Base-by-base conservation (phyloP, 2,888 invertebrate genomes). In the Drosophila borborema region DNA sequence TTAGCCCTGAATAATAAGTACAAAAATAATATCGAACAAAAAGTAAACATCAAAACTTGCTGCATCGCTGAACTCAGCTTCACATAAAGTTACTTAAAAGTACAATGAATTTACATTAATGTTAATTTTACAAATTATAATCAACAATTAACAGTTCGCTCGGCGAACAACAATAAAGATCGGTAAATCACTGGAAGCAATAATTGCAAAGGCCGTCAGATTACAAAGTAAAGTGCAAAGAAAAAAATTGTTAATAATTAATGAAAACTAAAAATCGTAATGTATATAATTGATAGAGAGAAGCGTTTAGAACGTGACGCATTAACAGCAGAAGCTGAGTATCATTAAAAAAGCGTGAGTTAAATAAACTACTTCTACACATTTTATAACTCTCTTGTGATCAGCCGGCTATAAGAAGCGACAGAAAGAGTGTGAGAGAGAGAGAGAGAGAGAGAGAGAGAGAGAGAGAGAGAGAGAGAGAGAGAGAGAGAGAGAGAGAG, bases 91-190 rank as follows among this genome's bases (percentile, higher is more conserved):
- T 18, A 14, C 40, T 49, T 10, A 31, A 46, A 63, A 49, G 36
- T 53, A 54, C 48, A 36, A 40, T 16, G 62, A 76, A 68, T 77
- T 60, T 65, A 65, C 53, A 16, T 72, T 72, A 76, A 80, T 78
- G 48, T 65, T 76, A 60, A 77, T 72, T 81, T 81, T 72, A 61
- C 55, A 78, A 78, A 78, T 78, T 77, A 72, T 81, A 43, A 68
- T 60, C 23, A 60, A 48, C 81, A 77, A 81, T 78, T 77, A 77
- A 53, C 74, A 74, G 16, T 7, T 16, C 14, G 64, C 56, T 63
- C 63, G 41, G 46, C n/a, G 34, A 65, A 48, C 36, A 58, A 48
- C 36, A 58, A 71, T 70, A 70, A 56, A 64, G 59, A 43, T 65
- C 54, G 67, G 34, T 68, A 68, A 78, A 64, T 79, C 74, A 74